A percentile compares a stretch with the other conserved stretches of the same genome.
Conservation (phyloP, 1,140 invertebrate genomes). For the Zaprionus lachaisei region DNA sequence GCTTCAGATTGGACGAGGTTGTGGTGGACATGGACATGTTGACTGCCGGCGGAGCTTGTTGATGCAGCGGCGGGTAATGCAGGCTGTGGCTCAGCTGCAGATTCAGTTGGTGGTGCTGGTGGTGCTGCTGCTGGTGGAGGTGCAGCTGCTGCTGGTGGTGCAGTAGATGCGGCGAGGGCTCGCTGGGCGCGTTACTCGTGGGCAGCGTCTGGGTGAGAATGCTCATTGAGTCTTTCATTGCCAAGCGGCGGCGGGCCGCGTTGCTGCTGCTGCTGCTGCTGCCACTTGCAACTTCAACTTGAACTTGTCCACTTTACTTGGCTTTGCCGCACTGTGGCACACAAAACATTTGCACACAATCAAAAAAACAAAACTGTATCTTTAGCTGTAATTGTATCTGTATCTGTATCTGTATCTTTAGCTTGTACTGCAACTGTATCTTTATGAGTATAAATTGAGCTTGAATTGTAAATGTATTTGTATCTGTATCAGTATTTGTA, state of each 20-base stretch:
- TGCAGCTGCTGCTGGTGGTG: constrained; percentile 12
- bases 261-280: neutral
- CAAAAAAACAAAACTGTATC: neutral
- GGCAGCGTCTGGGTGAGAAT: constrained; percentile 72
- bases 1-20: constrained; percentile 86
- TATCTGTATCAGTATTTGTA: neutral
- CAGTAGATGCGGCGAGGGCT: constrained; percentile 41
- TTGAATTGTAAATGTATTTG: neutral
- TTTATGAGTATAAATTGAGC: too few species aligned
- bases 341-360: neutral
- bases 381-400: too few species aligned
- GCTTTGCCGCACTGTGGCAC: neutral
- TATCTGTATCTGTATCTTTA: too few species aligned
- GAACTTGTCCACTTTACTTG: neutral
- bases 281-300: neutral
- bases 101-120: constrained; percentile 16
- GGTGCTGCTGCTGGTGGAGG: neutral
- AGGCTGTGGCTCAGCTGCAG: constrained; percentile 18
- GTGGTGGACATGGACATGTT: constrained; percentile 60
- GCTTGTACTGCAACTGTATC: too few species aligned
- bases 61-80: constrained; percentile 16
- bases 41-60: constrained; percentile 31
- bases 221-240: constrained; percentile 84
- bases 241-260: constrained; percentile 17
- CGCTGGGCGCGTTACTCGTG: constrained; percentile 49